Evolutionary conservation across 2,888 invertebrate species (phyloP).

Genomic region (Candidula unifasciata): DNA sequence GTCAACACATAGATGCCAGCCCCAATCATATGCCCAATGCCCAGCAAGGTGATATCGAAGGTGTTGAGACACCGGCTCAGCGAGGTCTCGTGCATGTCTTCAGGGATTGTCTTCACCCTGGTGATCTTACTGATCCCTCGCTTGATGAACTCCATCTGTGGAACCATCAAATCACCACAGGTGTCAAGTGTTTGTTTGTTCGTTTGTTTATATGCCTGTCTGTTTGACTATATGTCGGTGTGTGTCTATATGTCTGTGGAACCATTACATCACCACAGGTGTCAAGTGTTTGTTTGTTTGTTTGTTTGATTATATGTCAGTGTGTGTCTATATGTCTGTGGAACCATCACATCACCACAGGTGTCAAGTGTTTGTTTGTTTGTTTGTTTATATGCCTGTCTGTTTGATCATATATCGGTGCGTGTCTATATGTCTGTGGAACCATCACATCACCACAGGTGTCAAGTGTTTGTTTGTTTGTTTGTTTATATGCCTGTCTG

Average conservation of each 20-base stretch:
- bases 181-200: neutral
- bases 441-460: too few relatives aligned
- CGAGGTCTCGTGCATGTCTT: constrained; percentile 69
- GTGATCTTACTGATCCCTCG: constrained; percentile 62
- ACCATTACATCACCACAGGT: too few relatives aligned
- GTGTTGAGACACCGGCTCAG: constrained; percentile 85
- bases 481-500: neutral
- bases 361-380: neutral
- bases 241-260: constrained; percentile 1
- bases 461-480: neutral
- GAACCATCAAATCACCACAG: constrained; percentile 29
- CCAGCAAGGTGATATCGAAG: constrained; percentile 91
- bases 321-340: neutral
- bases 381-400: neutral
- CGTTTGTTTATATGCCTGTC: constrained; percentile 8
- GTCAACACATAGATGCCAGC: constrained; percentile 98
- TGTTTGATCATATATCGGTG: neutral
- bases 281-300: neutral
- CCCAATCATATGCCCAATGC: constrained; percentile 96
- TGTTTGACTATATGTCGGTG: neutral
- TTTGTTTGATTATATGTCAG: neutral
- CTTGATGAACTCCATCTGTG: constrained; percentile 55
- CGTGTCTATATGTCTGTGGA: neutral
- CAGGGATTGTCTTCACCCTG: constrained; percentile 70
- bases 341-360: constrained; percentile 28